These are phyloP conservation scores for Drosophila trichaetosa DNA, from an alignment of 2,888 invertebrate genomes.

Conservation along the genomic window DNA sequence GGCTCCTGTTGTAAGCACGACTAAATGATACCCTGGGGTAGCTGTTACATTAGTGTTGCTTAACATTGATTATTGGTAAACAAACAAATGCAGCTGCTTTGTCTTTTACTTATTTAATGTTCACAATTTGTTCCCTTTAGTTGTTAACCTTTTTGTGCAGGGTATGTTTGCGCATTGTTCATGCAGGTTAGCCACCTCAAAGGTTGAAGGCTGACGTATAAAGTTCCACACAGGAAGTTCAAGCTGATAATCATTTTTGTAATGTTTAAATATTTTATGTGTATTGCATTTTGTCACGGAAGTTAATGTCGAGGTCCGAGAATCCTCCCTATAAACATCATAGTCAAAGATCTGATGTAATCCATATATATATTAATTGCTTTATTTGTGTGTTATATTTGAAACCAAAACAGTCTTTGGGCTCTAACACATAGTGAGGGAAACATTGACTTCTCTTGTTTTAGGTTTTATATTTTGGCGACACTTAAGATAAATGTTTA, in stretches of 20 bases:
- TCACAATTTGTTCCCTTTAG: neutral
- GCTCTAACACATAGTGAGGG: neutral
- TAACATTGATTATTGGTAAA: neutral
- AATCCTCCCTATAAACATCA: neutral
- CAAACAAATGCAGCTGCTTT: neutral
- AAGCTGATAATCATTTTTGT: slow-evolving; percentile 31
- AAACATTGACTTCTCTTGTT: neutral
- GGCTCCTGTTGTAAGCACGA: neutral
- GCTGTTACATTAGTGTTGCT: neutral
- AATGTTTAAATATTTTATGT: slow-evolving; percentile 22
- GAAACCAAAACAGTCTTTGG: neutral
- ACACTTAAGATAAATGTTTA: neutral
- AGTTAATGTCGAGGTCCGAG: neutral
- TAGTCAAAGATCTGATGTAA: neutral
- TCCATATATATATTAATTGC: neutral
- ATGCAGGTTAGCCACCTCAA: neutral
- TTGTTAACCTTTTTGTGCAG: neutral
- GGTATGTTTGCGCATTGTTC: neutral
- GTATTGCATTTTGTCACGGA: slow-evolving; percentile 1
- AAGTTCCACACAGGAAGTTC: slow-evolving; percentile 49
- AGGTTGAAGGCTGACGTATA: slow-evolving; percentile 17
- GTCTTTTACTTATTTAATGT: neutral
- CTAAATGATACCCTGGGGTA: slow-evolving; percentile 18
- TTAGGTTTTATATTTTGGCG: neutral
- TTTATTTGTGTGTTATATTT: neutral